Conservation (phyloP, 2,797 vertebrate species). For the Catharus ustulatus region DNA sequence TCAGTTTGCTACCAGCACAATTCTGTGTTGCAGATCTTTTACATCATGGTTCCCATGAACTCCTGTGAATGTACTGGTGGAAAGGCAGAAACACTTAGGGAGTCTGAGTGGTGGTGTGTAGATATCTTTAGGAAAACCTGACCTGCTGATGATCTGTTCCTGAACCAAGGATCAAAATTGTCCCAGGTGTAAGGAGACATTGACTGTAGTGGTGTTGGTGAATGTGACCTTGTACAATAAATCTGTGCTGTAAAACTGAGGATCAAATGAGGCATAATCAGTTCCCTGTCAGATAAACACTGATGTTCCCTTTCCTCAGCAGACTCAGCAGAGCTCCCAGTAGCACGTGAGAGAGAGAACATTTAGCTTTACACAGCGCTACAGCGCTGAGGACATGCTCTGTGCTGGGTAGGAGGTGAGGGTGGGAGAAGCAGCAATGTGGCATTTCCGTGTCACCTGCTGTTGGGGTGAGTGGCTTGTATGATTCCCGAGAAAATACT, state of each 20-base stretch:
- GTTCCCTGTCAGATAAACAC: neutral
- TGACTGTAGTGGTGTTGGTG: neutral
- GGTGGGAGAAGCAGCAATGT: neutral
- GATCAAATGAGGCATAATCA: neutral
- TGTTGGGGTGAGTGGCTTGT: neutral
- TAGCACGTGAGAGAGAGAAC: neutral
- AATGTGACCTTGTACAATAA: neutral
- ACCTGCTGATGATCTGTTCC: rapidly evolving
- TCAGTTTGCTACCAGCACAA: neutral
- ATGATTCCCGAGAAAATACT: rapidly evolving
- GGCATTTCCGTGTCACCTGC: neutral
- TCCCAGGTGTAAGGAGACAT: neutral
- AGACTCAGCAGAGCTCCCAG: neutral
- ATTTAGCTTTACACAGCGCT: neutral
- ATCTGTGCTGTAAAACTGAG: neutral
- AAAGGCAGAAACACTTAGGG: neutral
- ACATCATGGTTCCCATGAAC: neutral
- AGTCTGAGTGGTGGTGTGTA: neutral
- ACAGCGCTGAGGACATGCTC: neutral
- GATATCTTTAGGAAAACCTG: neutral
- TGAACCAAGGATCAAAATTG: neutral
- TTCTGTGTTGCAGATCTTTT: neutral
- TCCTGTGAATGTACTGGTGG: neutral
- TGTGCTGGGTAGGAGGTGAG: neutral
- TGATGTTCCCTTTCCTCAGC: neutral